Percentiles rank a stretch among this genome's conserved stretches.
phyloP scores from a whole-genome alignment of 2,797 vertebrate species.

The Prionace glauca region DNA sequence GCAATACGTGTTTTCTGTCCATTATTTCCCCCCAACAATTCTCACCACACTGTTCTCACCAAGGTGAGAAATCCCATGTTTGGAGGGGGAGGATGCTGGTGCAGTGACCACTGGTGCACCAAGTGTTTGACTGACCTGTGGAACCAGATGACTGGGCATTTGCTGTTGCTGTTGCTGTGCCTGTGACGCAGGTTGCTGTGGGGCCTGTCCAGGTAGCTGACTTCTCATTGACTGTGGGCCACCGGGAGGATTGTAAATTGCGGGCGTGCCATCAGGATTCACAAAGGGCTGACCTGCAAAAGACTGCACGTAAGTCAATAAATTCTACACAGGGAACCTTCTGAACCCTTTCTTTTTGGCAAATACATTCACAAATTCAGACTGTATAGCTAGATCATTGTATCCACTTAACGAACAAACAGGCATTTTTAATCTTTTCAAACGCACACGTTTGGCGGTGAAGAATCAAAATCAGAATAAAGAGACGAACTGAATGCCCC shows the following conservation, averaged over 20 bases:
- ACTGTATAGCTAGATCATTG: not conserved
- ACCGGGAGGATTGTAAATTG: conserved; percentile 83
- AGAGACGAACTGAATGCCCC: too few relatives aligned
- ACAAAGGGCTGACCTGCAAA: conserved; percentile 85
- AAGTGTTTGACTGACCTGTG: conserved; percentile 63
- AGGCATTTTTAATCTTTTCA: not conserved
- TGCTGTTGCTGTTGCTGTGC: conserved; percentile 62
- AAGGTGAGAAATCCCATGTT: not conserved
- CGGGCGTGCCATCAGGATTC: conserved; percentile 86
- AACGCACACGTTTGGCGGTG: too few relatives aligned
- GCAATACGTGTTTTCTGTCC: not conserved
- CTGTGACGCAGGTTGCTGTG: conserved; percentile 59
- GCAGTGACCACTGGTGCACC: not conserved
- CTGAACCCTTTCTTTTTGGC: not conserved
- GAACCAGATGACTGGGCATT: conserved; percentile 59
- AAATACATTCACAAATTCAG: not conserved
- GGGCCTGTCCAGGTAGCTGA: conserved; percentile 58
- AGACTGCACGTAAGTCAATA: not conserved
- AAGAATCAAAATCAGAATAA: too few relatives aligned
- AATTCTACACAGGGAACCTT: not conserved
- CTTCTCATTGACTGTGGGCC: conserved; percentile 71
- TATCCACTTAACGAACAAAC: not conserved
- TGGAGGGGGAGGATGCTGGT: not conserved
- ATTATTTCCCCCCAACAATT: not conserved
- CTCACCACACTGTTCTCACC: not conserved